Percentiles rank a stretch among this genome's conserved stretches.
Evolutionary conservation across 2,113 vertebrate genomes (phyloP).

Genomic region (Microcebus lehilahytsara): DNA sequence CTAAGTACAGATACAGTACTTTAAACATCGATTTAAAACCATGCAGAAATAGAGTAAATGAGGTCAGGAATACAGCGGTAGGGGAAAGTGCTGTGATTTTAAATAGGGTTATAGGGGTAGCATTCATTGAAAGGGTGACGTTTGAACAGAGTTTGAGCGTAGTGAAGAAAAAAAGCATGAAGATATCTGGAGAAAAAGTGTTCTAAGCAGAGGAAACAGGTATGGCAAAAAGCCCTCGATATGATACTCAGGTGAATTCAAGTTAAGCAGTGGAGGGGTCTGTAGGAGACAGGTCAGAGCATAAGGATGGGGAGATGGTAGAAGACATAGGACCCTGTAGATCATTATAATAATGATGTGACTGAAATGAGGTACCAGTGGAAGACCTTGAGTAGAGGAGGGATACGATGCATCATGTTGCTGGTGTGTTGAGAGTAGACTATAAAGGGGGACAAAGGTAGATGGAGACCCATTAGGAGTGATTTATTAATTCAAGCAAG

Average conservation of each 20-base stretch:
- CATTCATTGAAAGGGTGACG: background rate
- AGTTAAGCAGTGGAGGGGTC: background rate
- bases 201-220: background rate
- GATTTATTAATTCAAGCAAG: constrained; percentile 8
- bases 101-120: background rate
- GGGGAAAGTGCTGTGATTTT: background rate
- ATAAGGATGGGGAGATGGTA: background rate
- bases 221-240: background rate
- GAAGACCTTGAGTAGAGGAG: background rate
- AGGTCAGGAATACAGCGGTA: background rate
- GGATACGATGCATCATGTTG: background rate
- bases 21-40: background rate
- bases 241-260: background rate
- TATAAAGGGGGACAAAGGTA: background rate
- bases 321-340: background rate
- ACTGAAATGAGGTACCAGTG: background rate
- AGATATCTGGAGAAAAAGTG: background rate
- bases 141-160: background rate
- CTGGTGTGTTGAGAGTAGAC: background rate
- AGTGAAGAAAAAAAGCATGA: background rate
- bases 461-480: background rate
- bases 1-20: background rate
- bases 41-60: background rate
- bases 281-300: background rate
- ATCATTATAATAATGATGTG: background rate